These are phyloP conservation scores for Erpobdella octoculata DNA, from an alignment of 2,888 invertebrate genomes.

Conservation along the genomic window DNA sequence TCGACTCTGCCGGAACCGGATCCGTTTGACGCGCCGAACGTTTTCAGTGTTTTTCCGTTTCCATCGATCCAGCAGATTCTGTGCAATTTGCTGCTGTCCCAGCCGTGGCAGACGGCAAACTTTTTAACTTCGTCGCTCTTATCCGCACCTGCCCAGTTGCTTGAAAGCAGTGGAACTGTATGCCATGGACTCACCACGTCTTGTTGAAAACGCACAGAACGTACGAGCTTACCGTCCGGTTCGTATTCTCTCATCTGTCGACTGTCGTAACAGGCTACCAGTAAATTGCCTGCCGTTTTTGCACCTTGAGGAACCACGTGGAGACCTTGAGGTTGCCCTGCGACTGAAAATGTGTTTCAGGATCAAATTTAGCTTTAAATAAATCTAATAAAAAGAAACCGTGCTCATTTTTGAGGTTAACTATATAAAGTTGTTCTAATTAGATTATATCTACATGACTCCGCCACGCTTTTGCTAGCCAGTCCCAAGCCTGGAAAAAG, in stretches of 20 bases:
- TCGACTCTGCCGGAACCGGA: constrained; percentile 24
- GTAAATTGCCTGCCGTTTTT: constrained; percentile 18
- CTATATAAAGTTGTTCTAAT: no score
- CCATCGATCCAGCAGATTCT: constrained; percentile 25
- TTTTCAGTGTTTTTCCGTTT: constrained; percentile 13
- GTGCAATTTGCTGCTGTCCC: constrained; percentile 27
- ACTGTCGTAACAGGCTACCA: constrained; percentile 28
- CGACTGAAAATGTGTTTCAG: constrained; percentile 4
- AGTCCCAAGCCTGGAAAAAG: no score
- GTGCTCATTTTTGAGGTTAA: no score
- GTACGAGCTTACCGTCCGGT: constrained; percentile 16
- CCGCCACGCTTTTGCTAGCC: no score
- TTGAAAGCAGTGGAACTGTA: neutral
- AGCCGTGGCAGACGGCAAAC: constrained; percentile 29
- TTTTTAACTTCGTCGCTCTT: neutral
- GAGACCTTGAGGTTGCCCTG: constrained; percentile 27
- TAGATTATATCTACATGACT: no score
- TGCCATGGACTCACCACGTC: constrained; percentile 27
- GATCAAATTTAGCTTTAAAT: neutral
- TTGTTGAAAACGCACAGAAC: constrained; percentile 24
- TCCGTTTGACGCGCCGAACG: constrained; percentile 29
- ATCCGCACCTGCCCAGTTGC: neutral
- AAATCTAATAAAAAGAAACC: no score
- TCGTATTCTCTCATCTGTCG: constrained; percentile 28
- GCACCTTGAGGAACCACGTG: constrained; percentile 19